Evolutionary conservation across 2,797 vertebrate species (phyloP), one percentile per base, ranked within the genome.

Genomic region (Serranus cabrilla): DNA sequence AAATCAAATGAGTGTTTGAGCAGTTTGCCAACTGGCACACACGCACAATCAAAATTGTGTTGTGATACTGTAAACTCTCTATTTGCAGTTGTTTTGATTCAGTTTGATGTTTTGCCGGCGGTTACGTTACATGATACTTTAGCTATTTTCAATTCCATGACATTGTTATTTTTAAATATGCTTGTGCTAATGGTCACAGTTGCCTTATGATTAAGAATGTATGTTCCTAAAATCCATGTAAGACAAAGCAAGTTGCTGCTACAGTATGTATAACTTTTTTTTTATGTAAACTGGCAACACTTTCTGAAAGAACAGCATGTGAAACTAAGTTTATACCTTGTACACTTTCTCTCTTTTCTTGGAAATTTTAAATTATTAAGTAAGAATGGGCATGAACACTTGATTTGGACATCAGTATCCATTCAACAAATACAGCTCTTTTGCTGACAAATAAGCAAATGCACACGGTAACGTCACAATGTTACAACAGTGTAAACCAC

Each of bases 21-120:
- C 55, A 0, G 0, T 45, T 74, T 13, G 64, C 82, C 77, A 82
- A 40, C 52, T 79, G 78, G 71, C 55, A 3, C 12, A 51, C 67
- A 52, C 0, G 59, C 21, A 61, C 67, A 61, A 67, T 73, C 55
- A 21, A 18, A 88, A 63, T 11, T 34, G 51, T 71, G 60, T 64
- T 61, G 37, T 39, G 49, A 78, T 69, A 39, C 47, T 76, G 63
- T 76, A 73, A 74, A 77, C 58, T 79, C 56, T 67, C 31, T 20
- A 17, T 79, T 74, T 66, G 54, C n/a, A 59, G 11, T 50, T 81
- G 60, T 81, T 85, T 87, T 73, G 62, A 75, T 68, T 63, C 0
- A 0, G 40, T 46, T 71, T 67, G 46, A 64, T 67, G 57, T 63
- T 70, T 74, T 60, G 31, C 51, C 1, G 14, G 50, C n/a, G 52